Conservation (phyloP, 2,113 vertebrate species). For the Daboia siamensis region DNA sequence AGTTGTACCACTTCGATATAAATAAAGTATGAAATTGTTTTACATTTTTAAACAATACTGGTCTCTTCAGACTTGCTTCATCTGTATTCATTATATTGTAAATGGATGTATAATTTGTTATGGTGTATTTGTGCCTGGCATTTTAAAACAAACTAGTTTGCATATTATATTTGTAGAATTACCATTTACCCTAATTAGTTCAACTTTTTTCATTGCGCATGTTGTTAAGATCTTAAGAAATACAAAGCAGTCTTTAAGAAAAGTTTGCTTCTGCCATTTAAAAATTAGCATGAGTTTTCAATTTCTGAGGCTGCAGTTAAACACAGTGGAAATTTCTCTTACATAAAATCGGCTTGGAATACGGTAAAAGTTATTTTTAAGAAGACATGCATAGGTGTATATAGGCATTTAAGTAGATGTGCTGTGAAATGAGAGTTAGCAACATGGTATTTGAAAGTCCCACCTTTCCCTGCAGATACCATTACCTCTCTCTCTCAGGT, state of each 20-base stretch:
- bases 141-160: constrained; percentile 51
- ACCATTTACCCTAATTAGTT: constrained; percentile 49
- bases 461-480: not conserved
- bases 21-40: constrained; percentile 1
- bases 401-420: not conserved
- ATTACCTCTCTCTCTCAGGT: not conserved
- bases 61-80: constrained; percentile 38
- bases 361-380: not conserved
- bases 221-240: constrained; percentile 17
- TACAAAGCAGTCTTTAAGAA: not conserved
- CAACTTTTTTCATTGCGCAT: constrained; percentile 21
- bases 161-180: constrained; percentile 21
- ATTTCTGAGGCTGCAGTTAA: not conserved
- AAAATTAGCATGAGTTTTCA: not conserved
- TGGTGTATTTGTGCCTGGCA: constrained; percentile 51
- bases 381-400: not conserved
- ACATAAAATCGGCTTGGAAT: not conserved
- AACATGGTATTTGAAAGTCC: not conserved
- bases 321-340: not conserved
- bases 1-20: constrained; percentile 22
- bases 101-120: constrained; percentile 50
- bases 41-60: constrained; percentile 24
- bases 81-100: not conserved
- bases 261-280: not conserved
- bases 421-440: not conserved